phyloP scores from a whole-genome alignment of 1,140 invertebrate species.

The Lucilia cuprina region DNA sequence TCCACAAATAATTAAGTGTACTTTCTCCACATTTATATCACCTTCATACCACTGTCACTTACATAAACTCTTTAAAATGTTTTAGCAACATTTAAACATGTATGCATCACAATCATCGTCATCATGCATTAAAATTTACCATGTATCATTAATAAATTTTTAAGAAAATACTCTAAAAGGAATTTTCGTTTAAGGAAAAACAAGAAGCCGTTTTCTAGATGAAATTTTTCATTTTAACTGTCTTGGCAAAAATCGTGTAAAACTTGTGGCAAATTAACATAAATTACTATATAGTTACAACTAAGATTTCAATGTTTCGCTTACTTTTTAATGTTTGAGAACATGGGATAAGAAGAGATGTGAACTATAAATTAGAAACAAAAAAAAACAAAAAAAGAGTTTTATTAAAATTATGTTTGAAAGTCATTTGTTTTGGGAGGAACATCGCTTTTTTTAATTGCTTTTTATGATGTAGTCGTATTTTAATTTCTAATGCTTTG shows the following conservation, averaged over 20 bases:
- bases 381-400: not conserved
- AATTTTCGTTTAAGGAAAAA: not conserved
- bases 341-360: no score
- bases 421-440: constrained; percentile 8
- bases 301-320: no score
- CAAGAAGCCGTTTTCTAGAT: not conserved
- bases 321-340: no score
- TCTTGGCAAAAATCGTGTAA: not conserved
- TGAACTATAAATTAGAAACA: no score
- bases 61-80: not conserved
- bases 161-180: not conserved
- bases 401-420: not conserved
- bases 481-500: not conserved
- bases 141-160: constrained; percentile 15
- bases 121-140: not conserved
- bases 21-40: not conserved
- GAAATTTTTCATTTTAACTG: not conserved
- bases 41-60: not conserved
- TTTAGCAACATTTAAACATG: not conserved
- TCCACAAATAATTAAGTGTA: no score
- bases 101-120: constrained; percentile 1
- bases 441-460: constrained; percentile 5
- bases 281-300: constrained; percentile 16
- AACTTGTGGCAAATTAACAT: constrained; percentile 32
- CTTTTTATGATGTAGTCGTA: not conserved